These are phyloP conservation scores for Cordilura impudica DNA, from an alignment of 2,888 invertebrate genomes.

Conservation along the genomic window DNA sequence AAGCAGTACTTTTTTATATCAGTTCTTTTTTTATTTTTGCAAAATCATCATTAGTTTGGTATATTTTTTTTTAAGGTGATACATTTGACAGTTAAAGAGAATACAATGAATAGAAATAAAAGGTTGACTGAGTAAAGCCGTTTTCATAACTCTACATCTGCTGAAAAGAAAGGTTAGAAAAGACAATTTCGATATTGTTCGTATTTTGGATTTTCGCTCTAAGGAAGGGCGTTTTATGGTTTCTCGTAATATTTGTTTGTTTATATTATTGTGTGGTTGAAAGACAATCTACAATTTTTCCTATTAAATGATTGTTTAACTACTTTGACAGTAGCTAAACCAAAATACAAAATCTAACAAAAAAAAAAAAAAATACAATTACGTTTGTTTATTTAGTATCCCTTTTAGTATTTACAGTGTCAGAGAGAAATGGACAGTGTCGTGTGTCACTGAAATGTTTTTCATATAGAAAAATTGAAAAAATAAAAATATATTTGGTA, in stretches of 20 bases:
- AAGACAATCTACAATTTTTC: constrained; percentile 11
- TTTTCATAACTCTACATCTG: constrained; percentile 35
- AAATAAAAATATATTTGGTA: constrained; percentile 26
- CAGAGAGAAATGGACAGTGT: constrained; percentile 29
- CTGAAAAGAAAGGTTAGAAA: constrained; percentile 12
- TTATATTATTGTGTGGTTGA: constrained; percentile 1
- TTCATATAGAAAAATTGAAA: constrained; percentile 18
- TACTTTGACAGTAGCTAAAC: constrained; percentile 48
- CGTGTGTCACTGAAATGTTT: constrained; percentile 50
- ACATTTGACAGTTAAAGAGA: constrained; percentile 24
- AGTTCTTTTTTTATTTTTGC: constrained; percentile 22
- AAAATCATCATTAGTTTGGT: constrained; percentile 52
- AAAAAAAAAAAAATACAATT: not conserved
- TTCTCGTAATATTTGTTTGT: not conserved
- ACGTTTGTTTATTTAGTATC: constrained; percentile 49
- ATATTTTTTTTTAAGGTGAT: constrained; percentile 33
- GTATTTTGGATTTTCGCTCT: not conserved
- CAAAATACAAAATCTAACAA: too few species aligned
- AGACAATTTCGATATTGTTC: not conserved
- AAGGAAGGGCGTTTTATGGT: constrained; percentile 27
- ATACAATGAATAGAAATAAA: not conserved
- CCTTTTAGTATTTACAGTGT: constrained; percentile 26
- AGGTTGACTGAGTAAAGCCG: constrained; percentile 11
- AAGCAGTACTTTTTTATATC: constrained; percentile 38
- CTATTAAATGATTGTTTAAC: constrained; percentile 51